A percentile compares a stretch with the other conserved stretches of the same genome.
Conservation (phyloP, 2,113 vertebrate species). For the Caranx melampygus region DNA sequence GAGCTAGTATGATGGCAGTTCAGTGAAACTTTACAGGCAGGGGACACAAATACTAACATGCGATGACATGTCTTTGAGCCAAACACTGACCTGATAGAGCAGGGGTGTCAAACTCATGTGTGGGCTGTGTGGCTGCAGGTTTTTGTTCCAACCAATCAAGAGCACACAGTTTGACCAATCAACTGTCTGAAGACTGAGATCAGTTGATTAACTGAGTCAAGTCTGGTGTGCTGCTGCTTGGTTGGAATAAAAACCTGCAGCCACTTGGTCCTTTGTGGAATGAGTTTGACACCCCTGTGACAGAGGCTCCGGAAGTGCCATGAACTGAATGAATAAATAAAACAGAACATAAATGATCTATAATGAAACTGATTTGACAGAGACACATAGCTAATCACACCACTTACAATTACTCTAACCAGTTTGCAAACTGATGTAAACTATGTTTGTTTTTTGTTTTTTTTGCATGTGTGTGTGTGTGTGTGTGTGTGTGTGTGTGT, state of each 20-base stretch:
- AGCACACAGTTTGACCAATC: no score
- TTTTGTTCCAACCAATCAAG: no score
- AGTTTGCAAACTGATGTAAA: not conserved
- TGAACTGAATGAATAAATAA: not conserved
- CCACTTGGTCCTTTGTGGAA: no score
- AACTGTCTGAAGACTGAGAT: no score
- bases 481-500: no score
- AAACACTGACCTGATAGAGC: not conserved
- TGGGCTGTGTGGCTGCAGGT: no score
- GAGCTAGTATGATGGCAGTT: not conserved
- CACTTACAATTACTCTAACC: not conserved
- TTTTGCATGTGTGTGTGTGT: no score
- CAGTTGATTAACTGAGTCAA: no score
- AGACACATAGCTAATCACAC: not conserved
- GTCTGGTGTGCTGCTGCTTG: no score
- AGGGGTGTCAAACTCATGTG: no score
- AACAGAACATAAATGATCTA: not conserved
- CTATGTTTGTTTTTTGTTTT: not conserved
- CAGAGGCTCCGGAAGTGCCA: not conserved
- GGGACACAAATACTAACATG: not conserved
- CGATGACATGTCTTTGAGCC: not conserved
- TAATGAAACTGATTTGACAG: not conserved
- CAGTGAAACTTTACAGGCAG: not conserved
- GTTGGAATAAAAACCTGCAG: no score
- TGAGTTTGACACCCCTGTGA: no score